Conservation (phyloP, 2,797 vertebrate species). For the Tapirus indicus region DNA sequence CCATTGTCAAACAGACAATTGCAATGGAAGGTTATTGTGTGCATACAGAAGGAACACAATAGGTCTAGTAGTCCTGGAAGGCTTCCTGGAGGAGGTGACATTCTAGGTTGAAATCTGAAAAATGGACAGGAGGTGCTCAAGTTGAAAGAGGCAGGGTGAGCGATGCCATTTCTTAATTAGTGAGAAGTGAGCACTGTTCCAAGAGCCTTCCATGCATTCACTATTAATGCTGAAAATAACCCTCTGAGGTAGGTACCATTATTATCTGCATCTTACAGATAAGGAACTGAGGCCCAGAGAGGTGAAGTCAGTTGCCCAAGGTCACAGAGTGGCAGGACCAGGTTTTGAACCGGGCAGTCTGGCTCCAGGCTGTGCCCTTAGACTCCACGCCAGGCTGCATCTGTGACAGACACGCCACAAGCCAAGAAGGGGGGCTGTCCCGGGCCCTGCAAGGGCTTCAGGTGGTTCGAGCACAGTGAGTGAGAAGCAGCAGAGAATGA, state of each 20-base stretch:
- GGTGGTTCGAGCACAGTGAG: background rate
- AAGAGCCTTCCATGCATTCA: background rate
- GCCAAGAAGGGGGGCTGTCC: background rate
- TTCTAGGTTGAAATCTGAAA: background rate
- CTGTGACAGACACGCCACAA: background rate
- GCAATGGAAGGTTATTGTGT: background rate
- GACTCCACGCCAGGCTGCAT: background rate
- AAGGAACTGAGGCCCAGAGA: background rate
- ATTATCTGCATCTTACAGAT: background rate
- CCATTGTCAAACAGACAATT: background rate
- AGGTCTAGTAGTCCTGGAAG: background rate
- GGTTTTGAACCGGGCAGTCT: background rate
- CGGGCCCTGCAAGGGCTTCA: background rate
- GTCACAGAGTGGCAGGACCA: background rate
- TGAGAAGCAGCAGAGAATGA: background rate
- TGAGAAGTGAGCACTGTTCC: background rate
- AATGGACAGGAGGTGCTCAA: background rate
- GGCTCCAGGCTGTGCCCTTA: background rate
- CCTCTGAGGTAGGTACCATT: background rate
- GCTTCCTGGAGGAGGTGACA: background rate
- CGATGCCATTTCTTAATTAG: background rate
- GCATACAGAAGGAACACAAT: background rate
- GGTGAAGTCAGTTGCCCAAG: background rate
- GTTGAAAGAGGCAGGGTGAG: background rate
- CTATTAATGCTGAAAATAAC: no score